A percentile compares a stretch with the other conserved stretches of the same genome.
Evolutionary conservation across 2,113 vertebrate genomes (phyloP).

Genomic region (Hyperopisus bebe): DNA sequence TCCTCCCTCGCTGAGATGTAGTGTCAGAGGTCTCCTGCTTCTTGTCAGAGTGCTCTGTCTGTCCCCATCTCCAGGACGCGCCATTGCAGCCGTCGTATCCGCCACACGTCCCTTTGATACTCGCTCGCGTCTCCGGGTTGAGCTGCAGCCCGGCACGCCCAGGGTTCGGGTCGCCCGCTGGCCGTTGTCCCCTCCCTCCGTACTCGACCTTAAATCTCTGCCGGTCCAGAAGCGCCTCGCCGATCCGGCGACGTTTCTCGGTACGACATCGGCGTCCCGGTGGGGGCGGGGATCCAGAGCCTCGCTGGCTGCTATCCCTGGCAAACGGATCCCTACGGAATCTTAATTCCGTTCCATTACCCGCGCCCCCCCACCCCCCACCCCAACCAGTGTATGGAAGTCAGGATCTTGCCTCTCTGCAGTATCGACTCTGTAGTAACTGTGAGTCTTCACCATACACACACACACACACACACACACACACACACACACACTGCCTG

Average conservation of each 20-base stretch:
- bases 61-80: constrained; percentile 60
- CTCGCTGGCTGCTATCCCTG: neutral
- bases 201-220: neutral
- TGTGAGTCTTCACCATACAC: neutral
- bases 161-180: neutral
- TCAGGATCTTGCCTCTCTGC: neutral
- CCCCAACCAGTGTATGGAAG: neutral
- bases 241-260: neutral
- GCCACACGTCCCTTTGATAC: constrained; percentile 69
- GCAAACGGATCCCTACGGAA: neutral
- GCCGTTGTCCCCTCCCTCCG: neutral
- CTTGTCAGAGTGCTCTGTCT: constrained; percentile 62
- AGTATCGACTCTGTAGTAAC: neutral
- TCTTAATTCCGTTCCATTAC: neutral
- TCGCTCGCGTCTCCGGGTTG: constrained; percentile 43
- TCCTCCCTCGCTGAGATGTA: constrained; percentile 42
- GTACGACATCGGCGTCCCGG: neutral
- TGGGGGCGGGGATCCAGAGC: neutral
- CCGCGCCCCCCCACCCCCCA: neutral
- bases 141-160: neutral
- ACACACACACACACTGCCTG: constrained; percentile 29
- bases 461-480: constrained; percentile 35
- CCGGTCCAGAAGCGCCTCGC: neutral
- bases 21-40: constrained; percentile 48
- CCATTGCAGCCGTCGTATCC: constrained; percentile 62